phyloP scores from a whole-genome alignment of 2,888 invertebrate species.

The Idaea straminata region DNA sequence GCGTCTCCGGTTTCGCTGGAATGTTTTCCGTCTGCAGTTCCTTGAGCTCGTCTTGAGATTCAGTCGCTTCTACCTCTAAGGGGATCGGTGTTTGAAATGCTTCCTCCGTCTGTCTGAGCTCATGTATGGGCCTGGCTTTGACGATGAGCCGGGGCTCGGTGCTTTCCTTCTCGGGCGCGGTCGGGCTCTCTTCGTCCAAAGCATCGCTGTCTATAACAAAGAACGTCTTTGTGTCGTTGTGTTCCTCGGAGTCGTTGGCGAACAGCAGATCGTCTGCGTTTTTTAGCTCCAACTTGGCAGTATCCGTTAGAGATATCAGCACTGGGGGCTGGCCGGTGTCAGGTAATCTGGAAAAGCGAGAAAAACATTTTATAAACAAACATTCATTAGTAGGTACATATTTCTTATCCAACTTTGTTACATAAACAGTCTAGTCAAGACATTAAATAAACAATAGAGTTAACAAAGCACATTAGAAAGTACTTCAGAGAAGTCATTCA shows the following conservation, averaged over 20 bases:
- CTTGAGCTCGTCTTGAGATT: slow-evolving; percentile 68
- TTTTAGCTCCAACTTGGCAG: slow-evolving; percentile 80
- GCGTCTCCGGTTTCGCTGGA: slow-evolving; percentile 66
- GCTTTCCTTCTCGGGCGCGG: slow-evolving; percentile 50
- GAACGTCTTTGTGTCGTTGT: slow-evolving; percentile 67
- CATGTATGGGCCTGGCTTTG: slow-evolving; percentile 70
- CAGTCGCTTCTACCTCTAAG: slow-evolving; percentile 48
- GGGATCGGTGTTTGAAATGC: slow-evolving; percentile 51
- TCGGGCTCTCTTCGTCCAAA: slow-evolving; percentile 44
- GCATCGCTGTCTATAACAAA: slow-evolving; percentile 54
- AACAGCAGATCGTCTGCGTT: slow-evolving; percentile 76
- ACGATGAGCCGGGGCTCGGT: slow-evolving; percentile 63
- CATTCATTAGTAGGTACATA: background rate
- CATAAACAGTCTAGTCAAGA: background rate
- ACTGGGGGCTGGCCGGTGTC: slow-evolving; percentile 82
- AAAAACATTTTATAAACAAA: slow-evolving; percentile 18
- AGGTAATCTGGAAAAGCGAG: slow-evolving; percentile 77
- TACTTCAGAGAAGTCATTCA: background rate
- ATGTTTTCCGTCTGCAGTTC: slow-evolving; percentile 62
- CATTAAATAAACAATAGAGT: background rate
- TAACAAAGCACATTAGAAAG: background rate
- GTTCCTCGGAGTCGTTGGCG: slow-evolving; percentile 69
- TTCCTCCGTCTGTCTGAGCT: slow-evolving; percentile 60
- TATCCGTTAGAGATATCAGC: slow-evolving; percentile 81
- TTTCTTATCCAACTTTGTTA: background rate